These are phyloP conservation scores for Apteryx mantelli DNA, from an alignment of 2,113 vertebrate species.

Conservation along the genomic window DNA sequence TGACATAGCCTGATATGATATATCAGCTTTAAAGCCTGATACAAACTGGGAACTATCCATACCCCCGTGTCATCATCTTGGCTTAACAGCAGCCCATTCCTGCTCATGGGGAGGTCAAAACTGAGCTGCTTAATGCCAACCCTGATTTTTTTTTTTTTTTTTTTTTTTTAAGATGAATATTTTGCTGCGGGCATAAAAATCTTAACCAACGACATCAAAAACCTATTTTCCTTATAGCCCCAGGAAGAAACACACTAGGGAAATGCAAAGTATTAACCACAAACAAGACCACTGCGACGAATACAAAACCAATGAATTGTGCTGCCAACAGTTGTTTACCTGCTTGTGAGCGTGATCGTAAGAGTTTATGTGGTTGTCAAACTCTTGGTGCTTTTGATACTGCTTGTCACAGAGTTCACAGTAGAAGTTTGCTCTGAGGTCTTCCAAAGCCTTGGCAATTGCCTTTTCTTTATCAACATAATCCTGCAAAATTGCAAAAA, in stretches of 20 bases:
- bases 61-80: rapidly evolving
- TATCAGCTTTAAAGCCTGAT: neutral
- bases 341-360: conserved; percentile 99
- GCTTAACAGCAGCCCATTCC: neutral
- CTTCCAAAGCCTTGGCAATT: conserved; percentile 97
- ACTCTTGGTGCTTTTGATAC: conserved; percentile 98
- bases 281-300: neutral
- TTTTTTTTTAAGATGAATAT: neutral
- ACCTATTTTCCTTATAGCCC: neutral
- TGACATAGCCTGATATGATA: neutral
- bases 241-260: neutral
- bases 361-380: conserved; percentile 99
- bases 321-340: conserved; percentile 74
- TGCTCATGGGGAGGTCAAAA: neutral
- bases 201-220: neutral
- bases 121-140: neutral
- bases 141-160: neutral
- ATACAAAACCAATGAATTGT: neutral
- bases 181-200: neutral
- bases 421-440: conserved; percentile 98
- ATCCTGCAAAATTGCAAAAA: conserved; percentile 80
- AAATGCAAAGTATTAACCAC: neutral
- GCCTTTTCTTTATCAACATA: conserved; percentile 98
- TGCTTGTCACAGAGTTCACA: conserved; percentile 99
- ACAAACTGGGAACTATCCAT: neutral